phyloP scores from a whole-genome alignment of 2,113 vertebrate genomes.

The Sphaerodactylus townsendi region DNA sequence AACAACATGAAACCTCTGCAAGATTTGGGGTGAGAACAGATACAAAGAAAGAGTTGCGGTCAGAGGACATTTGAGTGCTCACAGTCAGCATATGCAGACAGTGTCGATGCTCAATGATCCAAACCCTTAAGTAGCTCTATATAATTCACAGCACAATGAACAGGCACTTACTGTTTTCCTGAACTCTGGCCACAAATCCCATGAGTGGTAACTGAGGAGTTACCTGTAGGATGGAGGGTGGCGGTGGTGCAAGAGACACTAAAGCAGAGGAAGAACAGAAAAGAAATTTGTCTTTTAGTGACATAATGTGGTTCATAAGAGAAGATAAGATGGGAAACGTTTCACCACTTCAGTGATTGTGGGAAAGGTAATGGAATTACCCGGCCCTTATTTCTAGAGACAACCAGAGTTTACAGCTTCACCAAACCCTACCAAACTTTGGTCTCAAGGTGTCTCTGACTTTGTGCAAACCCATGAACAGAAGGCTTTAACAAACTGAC shows the following conservation, averaged over 20 bases:
- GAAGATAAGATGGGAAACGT: slow-evolving; percentile 8
- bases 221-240: slow-evolving; percentile 98
- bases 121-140: slow-evolving; percentile 50
- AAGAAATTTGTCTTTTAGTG: background rate
- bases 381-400: background rate
- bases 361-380: background rate
- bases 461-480: background rate
- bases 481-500: background rate
- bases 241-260: slow-evolving; percentile 94
- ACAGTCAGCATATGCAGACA: background rate
- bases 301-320: background rate
- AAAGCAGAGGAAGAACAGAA: slow-evolving; percentile 68
- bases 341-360: background rate
- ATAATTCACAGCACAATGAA: slow-evolving; percentile 70
- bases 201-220: slow-evolving; percentile 99
- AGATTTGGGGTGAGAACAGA: background rate
- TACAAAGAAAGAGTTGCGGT: background rate
- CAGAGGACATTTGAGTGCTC: background rate
- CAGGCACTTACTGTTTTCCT: slow-evolving; percentile 98
- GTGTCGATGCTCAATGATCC: slow-evolving; percentile 11
- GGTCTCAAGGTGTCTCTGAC: background rate
- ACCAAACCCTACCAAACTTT: background rate
- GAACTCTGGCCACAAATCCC: slow-evolving; percentile 99
- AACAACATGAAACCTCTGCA: background rate
- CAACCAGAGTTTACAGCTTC: background rate